Percentiles rank a stretch among this genome's conserved stretches.
Evolutionary conservation across 2,888 invertebrate species (phyloP).

Genomic region (Junonia oenone): DNA sequence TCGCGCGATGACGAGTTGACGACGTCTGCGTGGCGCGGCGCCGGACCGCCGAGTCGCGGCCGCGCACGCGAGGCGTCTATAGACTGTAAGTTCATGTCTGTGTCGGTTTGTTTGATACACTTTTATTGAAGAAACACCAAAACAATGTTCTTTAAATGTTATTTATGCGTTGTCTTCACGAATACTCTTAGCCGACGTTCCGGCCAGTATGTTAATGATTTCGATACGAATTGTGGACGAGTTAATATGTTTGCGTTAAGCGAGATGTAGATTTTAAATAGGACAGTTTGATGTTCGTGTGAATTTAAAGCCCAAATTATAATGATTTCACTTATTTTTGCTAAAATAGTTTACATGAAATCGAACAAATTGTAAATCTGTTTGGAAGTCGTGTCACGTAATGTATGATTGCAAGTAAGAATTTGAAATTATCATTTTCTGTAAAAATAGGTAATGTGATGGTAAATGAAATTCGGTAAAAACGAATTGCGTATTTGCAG

Average conservation of each 20-base stretch:
- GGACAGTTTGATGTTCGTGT: constrained; percentile 40
- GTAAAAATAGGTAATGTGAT: background rate
- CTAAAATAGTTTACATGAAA: constrained; percentile 39
- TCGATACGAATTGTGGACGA: constrained; percentile 49
- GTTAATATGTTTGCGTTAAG: constrained; percentile 36
- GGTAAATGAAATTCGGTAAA: background rate
- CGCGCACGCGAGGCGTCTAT: constrained; percentile 52
- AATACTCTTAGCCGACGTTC: constrained; percentile 52
- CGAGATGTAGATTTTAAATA: constrained; percentile 60
- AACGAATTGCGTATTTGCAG: background rate
- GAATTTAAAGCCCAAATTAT: constrained; percentile 50
- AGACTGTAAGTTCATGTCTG: constrained; percentile 70
- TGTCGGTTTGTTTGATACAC: constrained; percentile 66
- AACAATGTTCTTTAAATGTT: constrained; percentile 42
- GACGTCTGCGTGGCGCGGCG: constrained; percentile 55
- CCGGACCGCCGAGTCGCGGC: constrained; percentile 39
- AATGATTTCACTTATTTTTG: constrained; percentile 52
- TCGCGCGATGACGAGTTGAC: constrained; percentile 61
- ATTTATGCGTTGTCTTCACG: constrained; percentile 46
- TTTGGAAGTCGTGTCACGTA: constrained; percentile 18
- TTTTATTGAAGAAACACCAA: constrained; percentile 71
- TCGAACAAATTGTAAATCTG: constrained; percentile 4
- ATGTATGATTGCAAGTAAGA: background rate
- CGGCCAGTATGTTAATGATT: constrained; percentile 57
- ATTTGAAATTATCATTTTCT: background rate